Percentiles rank a stretch among this genome's conserved stretches.
Conservation (phyloP, 2,888 invertebrate genomes). For the Cephus spinipes region DNA sequence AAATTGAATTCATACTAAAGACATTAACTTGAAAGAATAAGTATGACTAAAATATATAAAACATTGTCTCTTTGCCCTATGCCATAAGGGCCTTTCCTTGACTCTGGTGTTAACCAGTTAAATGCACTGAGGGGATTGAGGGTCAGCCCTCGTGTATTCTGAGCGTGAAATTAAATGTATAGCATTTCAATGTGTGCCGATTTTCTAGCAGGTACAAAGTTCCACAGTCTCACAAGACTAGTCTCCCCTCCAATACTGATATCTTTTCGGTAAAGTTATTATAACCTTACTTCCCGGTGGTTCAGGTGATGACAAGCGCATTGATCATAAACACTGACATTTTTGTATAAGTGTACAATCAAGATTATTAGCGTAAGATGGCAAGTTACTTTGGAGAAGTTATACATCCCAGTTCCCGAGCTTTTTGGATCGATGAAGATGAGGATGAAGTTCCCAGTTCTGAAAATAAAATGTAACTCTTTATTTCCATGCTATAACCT, state of each 20-base stretch:
- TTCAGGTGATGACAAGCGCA: neutral
- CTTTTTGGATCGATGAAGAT: constrained; percentile 61
- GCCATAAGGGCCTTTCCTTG: neutral
- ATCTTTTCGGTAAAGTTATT: no score
- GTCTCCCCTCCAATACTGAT: no score
- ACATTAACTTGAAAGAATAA: neutral
- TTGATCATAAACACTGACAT: neutral
- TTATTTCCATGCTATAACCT: constrained; percentile 22
- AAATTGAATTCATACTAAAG: neutral
- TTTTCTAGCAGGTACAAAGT: no score
- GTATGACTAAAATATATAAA: neutral
- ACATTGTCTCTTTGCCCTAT: neutral
- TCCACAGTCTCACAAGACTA: no score
- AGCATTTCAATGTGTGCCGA: no score
- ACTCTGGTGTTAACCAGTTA: neutral
- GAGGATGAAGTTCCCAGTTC: constrained; percentile 39
- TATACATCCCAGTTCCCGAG: constrained; percentile 57
- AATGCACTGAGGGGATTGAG: no score
- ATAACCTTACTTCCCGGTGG: neutral
- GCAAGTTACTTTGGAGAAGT: constrained; percentile 57
- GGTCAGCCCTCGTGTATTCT: no score
- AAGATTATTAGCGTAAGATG: constrained; percentile 35
- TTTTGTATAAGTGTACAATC: neutral
- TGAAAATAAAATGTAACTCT: constrained; percentile 37
- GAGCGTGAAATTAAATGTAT: no score